phyloP scores from a whole-genome alignment of 2,888 invertebrate species.

The Phytoseiulus persimilis region DNA sequence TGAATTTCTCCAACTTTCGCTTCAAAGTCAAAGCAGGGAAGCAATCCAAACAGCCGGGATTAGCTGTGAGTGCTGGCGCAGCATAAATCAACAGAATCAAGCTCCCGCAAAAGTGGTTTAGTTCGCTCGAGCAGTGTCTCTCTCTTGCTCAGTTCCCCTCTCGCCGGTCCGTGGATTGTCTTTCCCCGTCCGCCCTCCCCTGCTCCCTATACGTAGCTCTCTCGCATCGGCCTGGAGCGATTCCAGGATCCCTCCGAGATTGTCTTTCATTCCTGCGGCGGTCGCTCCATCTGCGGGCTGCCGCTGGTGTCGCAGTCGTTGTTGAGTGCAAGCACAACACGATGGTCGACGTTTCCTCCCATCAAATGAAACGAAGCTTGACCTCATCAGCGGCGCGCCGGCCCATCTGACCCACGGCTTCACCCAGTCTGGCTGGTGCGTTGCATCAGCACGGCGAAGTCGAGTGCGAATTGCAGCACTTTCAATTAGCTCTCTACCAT shows the following conservation, averaged over 20 bases:
- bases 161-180: too few species aligned
- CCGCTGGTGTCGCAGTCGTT: not conserved
- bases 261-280: not conserved
- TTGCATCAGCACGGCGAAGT: not conserved
- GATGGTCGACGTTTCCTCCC: not conserved
- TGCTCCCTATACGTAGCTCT: not conserved
- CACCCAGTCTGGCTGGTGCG: not conserved
- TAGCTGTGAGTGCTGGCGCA: not conserved
- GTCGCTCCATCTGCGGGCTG: not conserved
- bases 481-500: not conserved
- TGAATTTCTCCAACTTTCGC: too few species aligned
- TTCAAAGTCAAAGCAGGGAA: too few species aligned
- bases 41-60: too few species aligned
- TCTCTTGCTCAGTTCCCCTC: too few species aligned
- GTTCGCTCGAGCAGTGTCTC: not conserved
- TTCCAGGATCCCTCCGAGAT: not conserved
- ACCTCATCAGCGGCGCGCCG: not conserved
- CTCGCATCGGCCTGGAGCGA: not conserved
- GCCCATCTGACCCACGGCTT: not conserved
- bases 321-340: not conserved
- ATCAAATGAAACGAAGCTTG: not conserved
- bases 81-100: not conserved
- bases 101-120: not conserved
- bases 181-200: too few species aligned
- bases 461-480: not conserved